These are phyloP conservation scores for Pseudomyrmex cubaensis DNA, from an alignment of 1,140 invertebrate genomes.

Conservation along the genomic window DNA sequence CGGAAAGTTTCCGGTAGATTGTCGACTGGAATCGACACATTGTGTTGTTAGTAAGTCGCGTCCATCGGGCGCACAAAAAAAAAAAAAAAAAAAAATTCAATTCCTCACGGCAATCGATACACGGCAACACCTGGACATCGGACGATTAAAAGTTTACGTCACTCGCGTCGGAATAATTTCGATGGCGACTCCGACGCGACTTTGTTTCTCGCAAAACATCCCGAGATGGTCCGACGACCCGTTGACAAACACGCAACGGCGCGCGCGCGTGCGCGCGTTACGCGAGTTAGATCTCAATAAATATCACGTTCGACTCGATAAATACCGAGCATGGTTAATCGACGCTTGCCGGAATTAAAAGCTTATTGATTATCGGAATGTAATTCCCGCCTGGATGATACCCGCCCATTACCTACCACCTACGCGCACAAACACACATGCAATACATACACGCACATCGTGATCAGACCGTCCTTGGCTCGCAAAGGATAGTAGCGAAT, in stretches of 20 bases:
- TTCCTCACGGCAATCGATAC: neutral
- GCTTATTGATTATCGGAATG: conserved; percentile 56
- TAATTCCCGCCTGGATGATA: conserved; percentile 40
- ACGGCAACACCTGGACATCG: neutral
- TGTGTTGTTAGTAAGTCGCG: no score
- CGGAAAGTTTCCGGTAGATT: no score
- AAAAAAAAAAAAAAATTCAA: neutral
- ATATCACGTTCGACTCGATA: conserved; percentile 54
- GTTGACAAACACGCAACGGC: conserved; percentile 12
- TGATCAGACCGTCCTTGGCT: conserved; percentile 26
- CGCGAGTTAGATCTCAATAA: conserved; percentile 22
- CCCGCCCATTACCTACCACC: conserved; percentile 19
- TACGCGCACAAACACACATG: neutral
- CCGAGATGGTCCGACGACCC: neutral
- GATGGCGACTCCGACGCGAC: conserved; percentile 29
- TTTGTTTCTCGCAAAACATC: conserved; percentile 49
- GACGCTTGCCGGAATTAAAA: conserved; percentile 55
- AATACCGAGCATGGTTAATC: conserved; percentile 60
- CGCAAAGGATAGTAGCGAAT: conserved; percentile 34
- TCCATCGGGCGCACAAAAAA: no score
- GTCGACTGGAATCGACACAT: no score
- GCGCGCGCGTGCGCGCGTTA: no score
- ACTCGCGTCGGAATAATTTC: conserved; percentile 17
- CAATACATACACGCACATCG: no score
- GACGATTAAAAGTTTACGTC: conserved; percentile 32